These are phyloP conservation scores for Struthidea cinerea DNA, from an alignment of 2,113 vertebrate genomes.

Conservation along the genomic window DNA sequence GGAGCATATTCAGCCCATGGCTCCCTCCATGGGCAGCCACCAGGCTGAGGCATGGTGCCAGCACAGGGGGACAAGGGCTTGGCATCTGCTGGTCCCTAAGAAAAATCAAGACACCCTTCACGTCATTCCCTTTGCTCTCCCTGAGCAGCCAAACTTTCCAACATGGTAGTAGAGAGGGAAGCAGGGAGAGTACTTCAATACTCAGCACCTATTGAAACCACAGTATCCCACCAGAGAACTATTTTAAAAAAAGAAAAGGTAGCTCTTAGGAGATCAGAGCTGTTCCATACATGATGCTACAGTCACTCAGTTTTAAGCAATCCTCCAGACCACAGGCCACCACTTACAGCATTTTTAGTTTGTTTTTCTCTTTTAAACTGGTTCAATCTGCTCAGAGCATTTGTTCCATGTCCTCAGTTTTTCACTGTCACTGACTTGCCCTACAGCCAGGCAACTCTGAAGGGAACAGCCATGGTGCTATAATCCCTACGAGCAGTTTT, in stretches of 20 bases:
- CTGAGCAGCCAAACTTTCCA: background rate
- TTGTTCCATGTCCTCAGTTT: slow-evolving; percentile 17
- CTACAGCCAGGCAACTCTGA: background rate
- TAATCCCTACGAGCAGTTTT: background rate
- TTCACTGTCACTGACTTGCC: background rate
- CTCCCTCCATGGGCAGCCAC: background rate
- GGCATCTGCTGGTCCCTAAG: background rate
- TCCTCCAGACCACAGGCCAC: background rate
- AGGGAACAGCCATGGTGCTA: background rate
- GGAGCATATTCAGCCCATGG: background rate
- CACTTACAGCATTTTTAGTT: background rate
- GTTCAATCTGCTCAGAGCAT: background rate
- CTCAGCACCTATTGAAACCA: background rate
- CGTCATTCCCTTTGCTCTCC: background rate
- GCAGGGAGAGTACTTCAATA: background rate
- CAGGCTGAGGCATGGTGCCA: accelerated
- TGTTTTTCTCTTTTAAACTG: background rate
- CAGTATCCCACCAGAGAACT: accelerated
- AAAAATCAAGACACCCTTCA: background rate
- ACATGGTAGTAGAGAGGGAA: background rate
- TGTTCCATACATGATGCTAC: background rate
- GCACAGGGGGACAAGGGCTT: background rate
- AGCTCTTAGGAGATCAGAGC: background rate
- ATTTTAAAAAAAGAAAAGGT: too few species aligned
- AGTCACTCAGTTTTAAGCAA: background rate